Evolutionary conservation across 1,140 invertebrate species (phyloP), one percentile per base, ranked within the genome.

Genomic region (Drosophila paulistorum): DNA sequence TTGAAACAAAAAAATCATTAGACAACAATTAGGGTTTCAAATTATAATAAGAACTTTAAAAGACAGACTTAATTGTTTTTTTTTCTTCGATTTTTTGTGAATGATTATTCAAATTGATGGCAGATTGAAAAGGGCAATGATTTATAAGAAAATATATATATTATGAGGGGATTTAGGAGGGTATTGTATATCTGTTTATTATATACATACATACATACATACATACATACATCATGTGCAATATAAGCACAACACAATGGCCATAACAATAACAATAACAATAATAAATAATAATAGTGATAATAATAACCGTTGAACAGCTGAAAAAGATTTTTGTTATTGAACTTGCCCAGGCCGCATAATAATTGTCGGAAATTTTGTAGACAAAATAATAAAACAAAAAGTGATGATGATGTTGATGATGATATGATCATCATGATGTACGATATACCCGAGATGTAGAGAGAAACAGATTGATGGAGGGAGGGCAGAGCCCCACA

Each of bases 321-420:
- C 61, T 75, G 48, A 65, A 51, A 65, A 66, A 77, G 70, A 69
- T 74, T 86, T 79, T 77, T 62, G 72, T 77, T 82, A 79, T 79
- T 77, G 65, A 86, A 86, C 87, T 87, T 82, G 74, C 72, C 37
- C 71, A 7, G n/a, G 73, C 70, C 83, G 45, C 45, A 51, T 20
- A 51, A 86, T 87, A 86, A 83, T 86, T 82, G 76, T 71, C 51
- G 69, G 57, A 72, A 74, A 77, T 79, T 82, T 79, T 35, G 54
- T 68, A 41, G 68, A 64, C 62, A 71, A 75, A 73, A 73, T 10
- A 13, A 39, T 13, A 11, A 11, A 10, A 2, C 1, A 23, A 1
- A 39, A 10, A 7, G 7, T 35, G 33, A 13, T 10, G 37, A 39
- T 11, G 10, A 39, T 11, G 20, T 23, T 2, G 10, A 10, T 13